These are phyloP conservation scores for Eugnorisma glareosa DNA, from an alignment of 2,888 invertebrate species.

Conservation along the genomic window DNA sequence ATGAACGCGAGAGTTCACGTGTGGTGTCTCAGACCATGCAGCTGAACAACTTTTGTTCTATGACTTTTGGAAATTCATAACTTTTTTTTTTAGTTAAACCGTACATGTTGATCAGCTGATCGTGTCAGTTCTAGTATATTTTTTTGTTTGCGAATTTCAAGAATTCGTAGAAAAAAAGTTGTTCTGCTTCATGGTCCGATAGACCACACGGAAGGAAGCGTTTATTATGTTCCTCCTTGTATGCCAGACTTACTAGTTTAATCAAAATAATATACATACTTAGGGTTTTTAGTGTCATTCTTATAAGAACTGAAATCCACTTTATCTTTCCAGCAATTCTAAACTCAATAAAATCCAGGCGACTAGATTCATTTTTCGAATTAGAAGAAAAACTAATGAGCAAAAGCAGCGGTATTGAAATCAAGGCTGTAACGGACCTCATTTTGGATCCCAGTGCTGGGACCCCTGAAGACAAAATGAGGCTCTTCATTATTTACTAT, in stretches of 20 bases:
- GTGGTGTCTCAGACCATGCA: too few species aligned
- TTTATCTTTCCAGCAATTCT: slow-evolving; percentile 91
- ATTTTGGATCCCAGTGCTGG: slow-evolving; percentile 96
- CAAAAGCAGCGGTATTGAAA: slow-evolving; percentile 93
- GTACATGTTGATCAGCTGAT: too few species aligned
- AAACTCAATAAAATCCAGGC: slow-evolving; percentile 96
- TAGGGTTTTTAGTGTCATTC: neutral
- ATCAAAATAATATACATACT: neutral
- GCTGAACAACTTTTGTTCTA: too few species aligned
- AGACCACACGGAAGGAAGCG: too few species aligned
- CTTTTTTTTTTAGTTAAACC: too few species aligned
- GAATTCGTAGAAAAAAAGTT: too few species aligned
- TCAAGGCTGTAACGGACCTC: slow-evolving; percentile 96
- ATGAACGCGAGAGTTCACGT: too few species aligned
- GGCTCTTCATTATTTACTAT: slow-evolving; percentile 97
- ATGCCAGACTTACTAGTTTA: neutral
- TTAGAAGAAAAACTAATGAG: slow-evolving; percentile 99
- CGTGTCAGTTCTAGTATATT: too few species aligned
- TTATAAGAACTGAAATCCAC: neutral
- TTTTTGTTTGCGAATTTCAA: too few species aligned
- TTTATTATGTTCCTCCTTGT: neutral
- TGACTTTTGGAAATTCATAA: too few species aligned
- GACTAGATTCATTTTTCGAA: slow-evolving; percentile 99
- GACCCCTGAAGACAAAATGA: slow-evolving; percentile 97
- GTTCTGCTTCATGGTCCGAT: too few species aligned